A percentile compares a stretch with the other conserved stretches of the same genome.
Conservation (phyloP, 2,888 invertebrate species). For the Diarsia rubi region DNA sequence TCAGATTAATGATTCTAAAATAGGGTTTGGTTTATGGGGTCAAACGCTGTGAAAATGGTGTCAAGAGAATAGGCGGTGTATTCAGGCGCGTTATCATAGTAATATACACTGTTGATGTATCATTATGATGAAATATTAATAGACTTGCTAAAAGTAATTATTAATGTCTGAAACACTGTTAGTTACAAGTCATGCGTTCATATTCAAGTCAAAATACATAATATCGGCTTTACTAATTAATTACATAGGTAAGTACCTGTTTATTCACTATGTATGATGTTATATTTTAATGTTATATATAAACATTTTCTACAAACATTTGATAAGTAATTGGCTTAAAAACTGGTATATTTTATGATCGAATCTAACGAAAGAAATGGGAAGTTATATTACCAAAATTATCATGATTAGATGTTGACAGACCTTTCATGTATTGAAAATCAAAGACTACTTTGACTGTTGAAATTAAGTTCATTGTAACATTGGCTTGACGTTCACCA, state of each 20-base stretch:
- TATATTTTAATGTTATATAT: not conserved
- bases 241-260: not conserved
- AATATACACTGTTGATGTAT: not conserved
- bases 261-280: not conserved
- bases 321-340: not conserved
- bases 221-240: not conserved
- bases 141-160: not conserved
- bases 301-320: constrained; percentile 2
- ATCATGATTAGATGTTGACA: not conserved
- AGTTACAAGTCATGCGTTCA: not conserved
- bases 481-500: too few relatives aligned
- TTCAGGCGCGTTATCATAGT: not conserved
- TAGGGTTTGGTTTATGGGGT: not conserved
- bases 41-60: not conserved
- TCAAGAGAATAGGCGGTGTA: not conserved
- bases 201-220: not conserved
- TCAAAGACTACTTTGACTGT: not conserved
- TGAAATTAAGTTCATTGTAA: not conserved
- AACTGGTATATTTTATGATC: not conserved
- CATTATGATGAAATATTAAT: not conserved
- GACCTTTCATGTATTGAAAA: not conserved
- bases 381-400: not conserved
- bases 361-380: not conserved
- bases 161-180: not conserved
- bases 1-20: constrained; percentile 24